These are phyloP conservation scores for Mesochorus sp. DNA, from an alignment of 2,888 invertebrate genomes.

Conservation along the genomic window DNA sequence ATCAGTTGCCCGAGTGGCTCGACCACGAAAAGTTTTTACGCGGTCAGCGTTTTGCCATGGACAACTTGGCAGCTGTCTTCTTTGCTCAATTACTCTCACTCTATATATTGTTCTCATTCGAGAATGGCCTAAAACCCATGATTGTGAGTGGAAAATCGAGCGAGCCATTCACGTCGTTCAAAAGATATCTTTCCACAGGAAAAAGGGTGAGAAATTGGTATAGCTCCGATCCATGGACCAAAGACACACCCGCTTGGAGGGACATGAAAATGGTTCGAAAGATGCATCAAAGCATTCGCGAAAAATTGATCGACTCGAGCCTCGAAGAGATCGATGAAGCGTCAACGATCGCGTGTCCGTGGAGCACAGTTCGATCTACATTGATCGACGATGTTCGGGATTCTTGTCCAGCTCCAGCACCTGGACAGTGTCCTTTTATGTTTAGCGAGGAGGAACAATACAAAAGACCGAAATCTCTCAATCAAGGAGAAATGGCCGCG, in stretches of 20 bases:
- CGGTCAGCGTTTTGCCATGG: conserved; percentile 82
- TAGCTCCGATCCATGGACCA: conserved; percentile 82
- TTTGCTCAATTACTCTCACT: conserved; percentile 80
- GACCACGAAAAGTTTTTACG: conserved; percentile 81
- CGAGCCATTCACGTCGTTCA: conserved; percentile 82
- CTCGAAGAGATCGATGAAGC: conserved; percentile 64
- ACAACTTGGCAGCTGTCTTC: conserved; percentile 77
- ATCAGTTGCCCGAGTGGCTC: conserved; percentile 80
- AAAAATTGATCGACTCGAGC: conserved; percentile 66
- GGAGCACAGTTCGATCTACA: conserved; percentile 63
- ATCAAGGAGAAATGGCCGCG: conserved; percentile 83
- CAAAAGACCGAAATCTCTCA: conserved; percentile 70
- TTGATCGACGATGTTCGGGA: conserved; percentile 68
- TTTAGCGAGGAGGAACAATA: not conserved
- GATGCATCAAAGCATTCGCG: conserved; percentile 79
- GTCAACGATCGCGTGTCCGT: conserved; percentile 64
- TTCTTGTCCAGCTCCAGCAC: conserved; percentile 64
- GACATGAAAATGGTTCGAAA: conserved; percentile 81
- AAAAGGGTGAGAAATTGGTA: conserved; percentile 83
- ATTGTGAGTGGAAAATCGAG: conserved; percentile 82
- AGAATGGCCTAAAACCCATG: conserved; percentile 80
- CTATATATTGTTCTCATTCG: conserved; percentile 79
- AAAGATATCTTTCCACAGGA: conserved; percentile 82
- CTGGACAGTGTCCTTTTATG: conserved; percentile 68
- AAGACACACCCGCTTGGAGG: conserved; percentile 79